Percentiles rank a stretch among this genome's conserved stretches.
Conservation (phyloP, 2,797 vertebrate species). For the Accipiter fasciatus region DNA sequence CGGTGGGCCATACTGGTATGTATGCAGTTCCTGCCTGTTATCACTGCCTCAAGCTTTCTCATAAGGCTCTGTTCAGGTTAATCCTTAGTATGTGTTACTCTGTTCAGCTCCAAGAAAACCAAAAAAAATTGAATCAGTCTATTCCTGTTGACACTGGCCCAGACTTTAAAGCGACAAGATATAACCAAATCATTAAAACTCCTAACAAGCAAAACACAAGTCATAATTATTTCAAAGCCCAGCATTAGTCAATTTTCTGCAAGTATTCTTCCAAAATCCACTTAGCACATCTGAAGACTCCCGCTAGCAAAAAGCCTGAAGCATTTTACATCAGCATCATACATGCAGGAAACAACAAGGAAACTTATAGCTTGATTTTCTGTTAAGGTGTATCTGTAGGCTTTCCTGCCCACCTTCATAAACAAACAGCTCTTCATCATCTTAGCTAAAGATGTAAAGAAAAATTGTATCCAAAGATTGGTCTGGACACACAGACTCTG, state of each 20-base stretch:
- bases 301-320: not conserved
- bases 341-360: not conserved
- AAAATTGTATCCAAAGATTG: not conserved
- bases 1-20: too few relatives aligned
- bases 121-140: not conserved
- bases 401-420: not conserved
- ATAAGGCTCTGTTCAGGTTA: not conserved
- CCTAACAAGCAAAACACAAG: not conserved
- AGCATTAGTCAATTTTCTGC: not conserved
- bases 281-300: not conserved
- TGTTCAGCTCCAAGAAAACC: not conserved
- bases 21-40: not conserved
- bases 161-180: not conserved
- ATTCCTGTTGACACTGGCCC: not conserved
- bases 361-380: not conserved
- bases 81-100: not conserved
- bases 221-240: not conserved
- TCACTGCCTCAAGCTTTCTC: not conserved
- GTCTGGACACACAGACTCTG: not conserved
- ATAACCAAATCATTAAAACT: not conserved
- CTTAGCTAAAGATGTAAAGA: not conserved
- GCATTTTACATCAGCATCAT: not conserved
- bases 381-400: not conserved
- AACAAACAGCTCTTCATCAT: not conserved
- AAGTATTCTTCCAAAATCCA: not conserved